phyloP scores from a whole-genome alignment of 2,113 vertebrate species.

The Serilophus lunatus region DNA sequence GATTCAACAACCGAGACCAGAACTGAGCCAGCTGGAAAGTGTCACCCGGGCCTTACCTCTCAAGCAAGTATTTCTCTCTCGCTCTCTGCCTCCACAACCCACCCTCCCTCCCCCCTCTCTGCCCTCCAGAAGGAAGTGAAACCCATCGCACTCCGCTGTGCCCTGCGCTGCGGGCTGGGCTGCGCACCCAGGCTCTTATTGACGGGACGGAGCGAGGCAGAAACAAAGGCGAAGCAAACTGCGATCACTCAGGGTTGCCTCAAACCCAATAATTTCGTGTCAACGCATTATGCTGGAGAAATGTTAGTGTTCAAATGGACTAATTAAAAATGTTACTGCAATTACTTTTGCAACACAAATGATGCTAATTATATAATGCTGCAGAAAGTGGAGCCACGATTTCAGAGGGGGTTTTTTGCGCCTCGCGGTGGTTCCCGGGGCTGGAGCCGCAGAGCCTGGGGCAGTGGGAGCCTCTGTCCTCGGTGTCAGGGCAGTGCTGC shows the following conservation, averaged over 20 bases:
- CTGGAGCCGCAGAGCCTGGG: not conserved
- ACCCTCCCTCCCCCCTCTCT: slow-evolving; percentile 34
- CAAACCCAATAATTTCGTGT: slow-evolving; percentile 57
- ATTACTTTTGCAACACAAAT: slow-evolving; percentile 64
- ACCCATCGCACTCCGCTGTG: slow-evolving; percentile 3
- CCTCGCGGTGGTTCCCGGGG: accelerated
- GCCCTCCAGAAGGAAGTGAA: slow-evolving; percentile 59
- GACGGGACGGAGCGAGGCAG: slow-evolving; percentile 22
- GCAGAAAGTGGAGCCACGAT: slow-evolving; percentile 19
- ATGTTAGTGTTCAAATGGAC: slow-evolving; percentile 54
- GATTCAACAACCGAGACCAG: not conserved
- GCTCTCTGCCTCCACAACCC: not conserved
- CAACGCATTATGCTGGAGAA: slow-evolving; percentile 50
- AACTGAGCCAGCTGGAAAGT: not conserved
- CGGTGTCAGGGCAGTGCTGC: not conserved
- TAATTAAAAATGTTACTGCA: slow-evolving; percentile 68
- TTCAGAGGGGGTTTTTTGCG: not conserved
- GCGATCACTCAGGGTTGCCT: slow-evolving; percentile 53
- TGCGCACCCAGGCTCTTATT: not conserved
- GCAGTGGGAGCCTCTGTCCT: accelerated
- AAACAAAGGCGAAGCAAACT: slow-evolving; percentile 63
- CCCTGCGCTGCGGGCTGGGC: not conserved
- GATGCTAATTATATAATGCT: slow-evolving; percentile 63
- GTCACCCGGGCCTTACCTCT: not conserved
- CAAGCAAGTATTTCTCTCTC: not conserved